Evolutionary conservation across 64 coral and sea anemone species (phyloP), one percentile per base, ranked within the genome.

Genomic region (Catalaphyllia jardinei): DNA sequence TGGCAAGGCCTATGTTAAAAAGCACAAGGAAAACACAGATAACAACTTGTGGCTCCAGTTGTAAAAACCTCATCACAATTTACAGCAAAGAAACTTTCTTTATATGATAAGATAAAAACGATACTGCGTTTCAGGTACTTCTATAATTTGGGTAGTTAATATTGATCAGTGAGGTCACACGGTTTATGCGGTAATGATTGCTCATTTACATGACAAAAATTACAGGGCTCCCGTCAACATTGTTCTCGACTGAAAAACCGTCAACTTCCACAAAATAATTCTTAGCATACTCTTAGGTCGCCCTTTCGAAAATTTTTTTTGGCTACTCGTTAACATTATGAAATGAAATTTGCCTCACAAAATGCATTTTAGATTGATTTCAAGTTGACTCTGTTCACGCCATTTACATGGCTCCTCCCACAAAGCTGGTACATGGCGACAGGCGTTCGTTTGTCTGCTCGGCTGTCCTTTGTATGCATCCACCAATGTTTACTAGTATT

Each of bases 371-470:
- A 46, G 7, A 46, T 46, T 5, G 20, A 2, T 10, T 29, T 59
- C 10, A 16, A 57, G 2, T 55, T 55, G 24, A 55, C 24, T 24
- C 49, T 55, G 13, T 54, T 54, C 49, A 54, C 59, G 59, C 28
- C 12, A 22, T 79, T 15, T 52, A 24, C 24, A 59, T 25, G 76
- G 76, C 38, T 78, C 46, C 76, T 52, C 76, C 76, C 51, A 79
- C 76, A 55, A 57, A 79, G 49, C 76, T 55, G 76, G 76, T 79
- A 55, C 76, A 79, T 55, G 46, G n/a, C n/a, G n/a, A 25, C 8
- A 22, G 22, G 11, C 49, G 27, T 27, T 54, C 13, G 10, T 57
- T 13, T 57, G 15, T 12, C 15, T 57, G 54, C 54, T 57, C 54
- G 1, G 15, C 54, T 57, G 54, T 57, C 1, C 54, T 57, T 16